Conservation (phyloP, 2,797 vertebrate species). For the Liasis olivaceus region DNA sequence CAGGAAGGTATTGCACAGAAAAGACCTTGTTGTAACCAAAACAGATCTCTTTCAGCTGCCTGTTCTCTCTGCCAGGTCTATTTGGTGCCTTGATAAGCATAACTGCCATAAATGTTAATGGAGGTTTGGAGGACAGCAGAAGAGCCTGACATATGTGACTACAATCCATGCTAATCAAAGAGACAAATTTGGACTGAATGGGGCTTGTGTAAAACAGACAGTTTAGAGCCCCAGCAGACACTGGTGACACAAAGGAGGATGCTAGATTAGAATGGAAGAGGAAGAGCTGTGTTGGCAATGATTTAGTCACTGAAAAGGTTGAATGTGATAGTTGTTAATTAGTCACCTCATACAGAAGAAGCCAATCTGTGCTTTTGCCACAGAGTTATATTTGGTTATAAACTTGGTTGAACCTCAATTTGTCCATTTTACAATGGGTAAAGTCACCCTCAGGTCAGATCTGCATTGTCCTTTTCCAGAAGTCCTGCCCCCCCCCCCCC, state of each 20-base stretch:
- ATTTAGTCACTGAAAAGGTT: not conserved
- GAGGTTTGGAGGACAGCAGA: slow-evolving; percentile 60
- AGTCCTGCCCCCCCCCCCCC: not conserved
- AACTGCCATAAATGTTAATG: slow-evolving; percentile 69
- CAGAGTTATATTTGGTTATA: not conserved
- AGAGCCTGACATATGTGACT: slow-evolving; percentile 60
- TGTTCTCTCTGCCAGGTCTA: slow-evolving; percentile 54
- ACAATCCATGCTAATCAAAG: slow-evolving; percentile 48
- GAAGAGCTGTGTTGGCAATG: not conserved
- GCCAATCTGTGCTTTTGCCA: not conserved
- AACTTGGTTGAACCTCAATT: not conserved
- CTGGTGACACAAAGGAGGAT: not conserved
- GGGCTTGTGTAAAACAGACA: slow-evolving; percentile 48
- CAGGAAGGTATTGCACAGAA: slow-evolving; percentile 69
- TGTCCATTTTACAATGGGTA: not conserved
- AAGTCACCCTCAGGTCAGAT: not conserved
- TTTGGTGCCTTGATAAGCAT: slow-evolving; percentile 63
- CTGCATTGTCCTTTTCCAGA: not conserved
- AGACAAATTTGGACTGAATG: slow-evolving; percentile 18
- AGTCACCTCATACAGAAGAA: not conserved
- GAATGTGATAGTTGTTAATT: not conserved
- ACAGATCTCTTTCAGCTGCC: slow-evolving; percentile 64
- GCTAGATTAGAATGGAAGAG: not conserved
- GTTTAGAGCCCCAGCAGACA: not conserved
- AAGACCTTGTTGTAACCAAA: slow-evolving; percentile 65